Conservation (phyloP, 2,888 invertebrate species). For the Odontocolon sp. region DNA sequence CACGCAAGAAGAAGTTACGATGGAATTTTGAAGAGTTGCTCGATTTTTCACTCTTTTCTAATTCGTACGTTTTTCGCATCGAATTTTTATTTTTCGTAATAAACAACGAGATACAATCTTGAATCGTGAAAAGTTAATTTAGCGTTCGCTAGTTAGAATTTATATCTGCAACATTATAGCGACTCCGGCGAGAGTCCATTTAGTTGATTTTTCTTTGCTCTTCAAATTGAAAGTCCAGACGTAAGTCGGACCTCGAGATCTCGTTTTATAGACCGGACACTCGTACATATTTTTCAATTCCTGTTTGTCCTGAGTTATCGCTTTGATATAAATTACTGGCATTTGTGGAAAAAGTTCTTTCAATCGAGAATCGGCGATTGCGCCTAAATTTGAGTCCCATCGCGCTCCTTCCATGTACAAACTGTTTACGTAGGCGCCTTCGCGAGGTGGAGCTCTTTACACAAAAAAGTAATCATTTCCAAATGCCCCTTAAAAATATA, state of each 20-base stretch:
- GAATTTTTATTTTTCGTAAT: neutral
- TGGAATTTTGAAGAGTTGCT: slow-evolving; percentile 41
- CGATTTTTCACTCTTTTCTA: neutral
- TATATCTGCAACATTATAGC: slow-evolving; percentile 93
- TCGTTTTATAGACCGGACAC: slow-evolving; percentile 96
- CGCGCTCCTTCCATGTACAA: slow-evolving; percentile 97
- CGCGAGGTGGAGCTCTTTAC: slow-evolving; percentile 89
- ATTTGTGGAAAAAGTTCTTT: slow-evolving; percentile 95
- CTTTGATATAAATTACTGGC: slow-evolving; percentile 95
- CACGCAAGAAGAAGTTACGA: slow-evolving; percentile 34
- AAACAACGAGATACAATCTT: neutral
- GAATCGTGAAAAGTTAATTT: neutral
- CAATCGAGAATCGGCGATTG: slow-evolving; percentile 91
- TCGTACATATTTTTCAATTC: slow-evolving; percentile 94
- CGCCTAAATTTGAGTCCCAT: slow-evolving; percentile 91
- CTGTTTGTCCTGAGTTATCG: slow-evolving; percentile 93
- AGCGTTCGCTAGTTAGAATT: slow-evolving; percentile 86
- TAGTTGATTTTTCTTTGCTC: slow-evolving; percentile 92
- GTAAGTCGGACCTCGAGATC: slow-evolving; percentile 93
- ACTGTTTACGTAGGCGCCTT: slow-evolving; percentile 95
- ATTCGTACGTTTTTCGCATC: neutral
- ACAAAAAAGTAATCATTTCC: neutral
- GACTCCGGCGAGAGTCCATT: slow-evolving; percentile 97
- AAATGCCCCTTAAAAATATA: neutral
- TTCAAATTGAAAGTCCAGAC: slow-evolving; percentile 98